Conservation (phyloP, 2,113 vertebrate species). For the Otocyon megalotis region DNA sequence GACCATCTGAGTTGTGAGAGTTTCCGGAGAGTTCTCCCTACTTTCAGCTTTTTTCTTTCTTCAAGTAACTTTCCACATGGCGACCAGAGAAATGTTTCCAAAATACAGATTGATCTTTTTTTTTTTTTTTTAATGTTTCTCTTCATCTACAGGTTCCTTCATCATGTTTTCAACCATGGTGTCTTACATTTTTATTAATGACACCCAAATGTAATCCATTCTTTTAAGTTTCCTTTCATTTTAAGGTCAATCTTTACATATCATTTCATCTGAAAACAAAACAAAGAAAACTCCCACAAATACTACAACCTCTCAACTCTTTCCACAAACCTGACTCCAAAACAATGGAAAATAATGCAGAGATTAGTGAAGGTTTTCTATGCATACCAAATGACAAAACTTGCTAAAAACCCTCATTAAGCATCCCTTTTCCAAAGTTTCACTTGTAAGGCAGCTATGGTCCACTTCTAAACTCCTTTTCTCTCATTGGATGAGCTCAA, state of each 20-base stretch:
- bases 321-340: not conserved
- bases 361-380: not conserved
- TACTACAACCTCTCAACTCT: not conserved
- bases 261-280: conserved; percentile 25
- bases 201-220: not conserved
- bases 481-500: not conserved
- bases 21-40: not conserved
- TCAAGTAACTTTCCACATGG: not conserved
- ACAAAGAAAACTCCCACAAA: not conserved
- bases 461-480: not conserved
- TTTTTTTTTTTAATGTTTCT: not conserved
- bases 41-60: not conserved
- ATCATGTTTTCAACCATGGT: not conserved
- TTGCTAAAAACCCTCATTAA: not conserved
- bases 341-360: not conserved
- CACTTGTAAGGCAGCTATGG: not conserved
- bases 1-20: not conserved
- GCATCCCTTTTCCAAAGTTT: not conserved
- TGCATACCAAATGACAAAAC: not conserved
- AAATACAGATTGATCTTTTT: not conserved
- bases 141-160: not conserved
- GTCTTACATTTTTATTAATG: not conserved
- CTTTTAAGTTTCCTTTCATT: not conserved
- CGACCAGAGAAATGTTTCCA: not conserved
- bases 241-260: not conserved